These are phyloP conservation scores for Beroe ovata DNA, from an alignment of 37 sponge, comb jelly and placozoan genomes.

Conservation along the genomic window DNA sequence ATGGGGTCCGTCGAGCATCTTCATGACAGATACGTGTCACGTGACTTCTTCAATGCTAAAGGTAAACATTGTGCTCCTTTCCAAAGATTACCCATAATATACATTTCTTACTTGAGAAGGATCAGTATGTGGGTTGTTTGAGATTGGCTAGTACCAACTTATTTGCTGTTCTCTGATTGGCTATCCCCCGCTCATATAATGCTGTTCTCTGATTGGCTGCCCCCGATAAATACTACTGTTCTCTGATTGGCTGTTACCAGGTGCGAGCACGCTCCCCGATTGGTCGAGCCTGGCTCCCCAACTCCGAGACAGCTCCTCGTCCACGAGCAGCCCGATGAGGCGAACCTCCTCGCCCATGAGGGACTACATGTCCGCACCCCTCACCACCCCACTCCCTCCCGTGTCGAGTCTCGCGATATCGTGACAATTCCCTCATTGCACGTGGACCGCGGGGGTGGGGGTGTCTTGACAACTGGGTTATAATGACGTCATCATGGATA, in stretches of 20 bases:
- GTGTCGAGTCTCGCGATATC: conserved; percentile 30
- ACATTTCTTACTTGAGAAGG: too few species aligned
- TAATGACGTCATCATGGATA: too few species aligned
- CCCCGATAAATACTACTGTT: background rate
- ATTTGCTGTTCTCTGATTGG: conserved; percentile 40
- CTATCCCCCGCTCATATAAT: background rate
- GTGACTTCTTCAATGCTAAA: conserved; percentile 61
- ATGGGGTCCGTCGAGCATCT: conserved; percentile 59
- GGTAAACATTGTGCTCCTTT: background rate
- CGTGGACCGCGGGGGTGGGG: too few species aligned
- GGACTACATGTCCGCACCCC: conserved; percentile 28
- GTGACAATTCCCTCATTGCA: too few species aligned
- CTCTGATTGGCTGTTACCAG: conserved; percentile 30
- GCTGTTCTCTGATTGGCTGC: conserved; percentile 12
- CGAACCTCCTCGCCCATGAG: conserved; percentile 18
- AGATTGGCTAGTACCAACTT: too few species aligned
- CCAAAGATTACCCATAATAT: background rate
- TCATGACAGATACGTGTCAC: conserved; percentile 38
- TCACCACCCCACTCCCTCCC: conserved; percentile 15
- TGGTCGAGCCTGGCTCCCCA: conserved; percentile 60
- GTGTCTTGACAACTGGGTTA: too few species aligned
- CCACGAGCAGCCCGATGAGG: background rate
- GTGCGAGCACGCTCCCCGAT: background rate
- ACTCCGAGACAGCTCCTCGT: background rate
- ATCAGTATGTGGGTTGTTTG: too few species aligned